A percentile compares a stretch with the other conserved stretches of the same genome.
These are phyloP conservation scores for Nephrotoma guestfalica DNA, from an alignment of 2,888 invertebrate genomes.

Conservation along the genomic window DNA sequence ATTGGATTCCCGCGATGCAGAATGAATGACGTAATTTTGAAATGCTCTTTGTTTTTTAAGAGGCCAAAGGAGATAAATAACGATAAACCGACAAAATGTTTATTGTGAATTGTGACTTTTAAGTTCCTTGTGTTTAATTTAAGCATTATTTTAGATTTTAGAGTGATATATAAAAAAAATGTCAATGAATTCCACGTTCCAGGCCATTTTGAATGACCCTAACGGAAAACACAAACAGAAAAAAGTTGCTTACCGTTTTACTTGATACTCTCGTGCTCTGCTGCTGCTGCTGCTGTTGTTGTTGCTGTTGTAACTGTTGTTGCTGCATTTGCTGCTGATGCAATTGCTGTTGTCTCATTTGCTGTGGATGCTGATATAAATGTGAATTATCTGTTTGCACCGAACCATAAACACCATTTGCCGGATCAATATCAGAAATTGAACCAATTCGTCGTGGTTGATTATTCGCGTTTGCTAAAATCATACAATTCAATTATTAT, in stretches of 20 bases:
- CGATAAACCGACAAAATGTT: no score
- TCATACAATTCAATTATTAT: not conserved
- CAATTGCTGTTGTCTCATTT: constrained; percentile 23
- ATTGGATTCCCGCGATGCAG: no score
- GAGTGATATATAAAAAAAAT: no score
- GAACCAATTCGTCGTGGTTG: constrained; percentile 62
- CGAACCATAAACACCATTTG: constrained; percentile 76
- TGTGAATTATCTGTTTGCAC: constrained; percentile 19
- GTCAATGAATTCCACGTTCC: not conserved
- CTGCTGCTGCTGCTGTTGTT: constrained; percentile 16
- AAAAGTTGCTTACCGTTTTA: constrained; percentile 19
- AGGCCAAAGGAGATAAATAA: no score
- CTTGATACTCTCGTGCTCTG: constrained; percentile 6
- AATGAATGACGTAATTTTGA: no score
- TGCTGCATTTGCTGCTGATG: constrained; percentile 27
- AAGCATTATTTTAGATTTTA: no score
- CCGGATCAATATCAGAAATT: constrained; percentile 89
- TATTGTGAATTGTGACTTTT: no score
- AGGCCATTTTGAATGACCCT: not conserved
- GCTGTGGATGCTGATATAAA: constrained; percentile 14
- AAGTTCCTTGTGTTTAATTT: no score
- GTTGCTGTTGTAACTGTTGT: constrained; percentile 14
- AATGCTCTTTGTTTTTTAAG: no score
- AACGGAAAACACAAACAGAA: not conserved
- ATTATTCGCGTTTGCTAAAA: constrained; percentile 25